Evolutionary conservation across 2,888 invertebrate species (phyloP), one percentile per base, ranked within the genome.

Genomic region (Eretmocerus hayati): DNA sequence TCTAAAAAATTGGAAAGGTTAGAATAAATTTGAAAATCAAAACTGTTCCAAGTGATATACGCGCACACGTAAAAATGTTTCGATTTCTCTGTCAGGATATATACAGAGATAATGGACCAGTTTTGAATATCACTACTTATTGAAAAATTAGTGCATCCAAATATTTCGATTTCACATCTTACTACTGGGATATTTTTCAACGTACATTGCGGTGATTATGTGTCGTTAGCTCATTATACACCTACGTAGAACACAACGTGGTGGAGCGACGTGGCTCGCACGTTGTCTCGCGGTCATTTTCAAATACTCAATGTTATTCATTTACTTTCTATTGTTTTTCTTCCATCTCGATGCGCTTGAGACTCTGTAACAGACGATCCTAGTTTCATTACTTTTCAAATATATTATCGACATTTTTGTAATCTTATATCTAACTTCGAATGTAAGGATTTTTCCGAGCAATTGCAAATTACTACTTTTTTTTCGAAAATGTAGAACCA

Each of bases 191-290:
- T 54, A 55, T 50, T 54, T 48, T 45, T 40, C 42, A 52, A 55
- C 48, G 56, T 60, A 63, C 53, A 56, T 50, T 59, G 62, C 46
- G 46, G 46, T 56, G 58, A 56, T 58, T 58, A 58, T 58, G 56
- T 59, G 57, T 57, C 58, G 54, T 63, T 60, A 61, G 58, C 62
- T 59, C 57, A 57, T 58, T 59, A 59, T 62, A 62, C 60, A 62
- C 50, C 65, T 67, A 67, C 63, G 50, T 56, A 61, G 64, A 66
- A 66, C 63, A 64, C 65, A 66, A 66, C 64, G 65, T 60, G 66
- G 62, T 61, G 55, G 62, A 64, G 65, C 64, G 62, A 61, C 64
- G 62, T 58, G 60, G 65, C 64, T 63, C 64, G 63, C 63, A 64
- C 65, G 64, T 62, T 66, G 64, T 63, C 65, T 63, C 64, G 58